Evolutionary conservation across 2,113 vertebrate species (phyloP).

Genomic region (Marmota flaviventris): DNA sequence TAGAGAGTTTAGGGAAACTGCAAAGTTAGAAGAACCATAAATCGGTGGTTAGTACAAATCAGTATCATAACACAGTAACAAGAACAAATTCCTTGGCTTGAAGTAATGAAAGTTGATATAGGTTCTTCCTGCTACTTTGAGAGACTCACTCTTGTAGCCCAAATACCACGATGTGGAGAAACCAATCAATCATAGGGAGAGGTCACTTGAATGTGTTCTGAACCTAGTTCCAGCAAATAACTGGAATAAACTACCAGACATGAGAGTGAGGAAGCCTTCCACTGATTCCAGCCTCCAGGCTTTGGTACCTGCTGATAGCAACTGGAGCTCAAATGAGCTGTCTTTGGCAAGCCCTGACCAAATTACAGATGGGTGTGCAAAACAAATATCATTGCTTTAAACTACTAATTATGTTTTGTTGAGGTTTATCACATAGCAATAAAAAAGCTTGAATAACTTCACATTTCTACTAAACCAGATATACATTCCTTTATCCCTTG

Average conservation of each 20-base stretch:
- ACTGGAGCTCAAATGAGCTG: background rate
- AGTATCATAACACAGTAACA: background rate
- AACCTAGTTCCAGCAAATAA: background rate
- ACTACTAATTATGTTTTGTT: background rate
- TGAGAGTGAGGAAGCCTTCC: background rate
- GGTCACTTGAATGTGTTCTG: background rate
- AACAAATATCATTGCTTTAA: slow-evolving; percentile 28
- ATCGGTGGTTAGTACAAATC: background rate
- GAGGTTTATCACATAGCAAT: background rate
- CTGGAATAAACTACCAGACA: background rate
- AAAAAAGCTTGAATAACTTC: background rate
- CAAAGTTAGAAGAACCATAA: background rate
- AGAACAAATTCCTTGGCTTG: background rate
- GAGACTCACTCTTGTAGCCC: background rate
- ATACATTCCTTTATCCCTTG: background rate
- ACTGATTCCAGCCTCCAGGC: background rate
- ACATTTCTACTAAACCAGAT: background rate
- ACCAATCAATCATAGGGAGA: background rate
- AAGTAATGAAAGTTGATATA: background rate
- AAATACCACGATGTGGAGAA: background rate
- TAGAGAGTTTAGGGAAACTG: background rate
- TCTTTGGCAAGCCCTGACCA: background rate
- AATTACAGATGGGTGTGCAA: background rate
- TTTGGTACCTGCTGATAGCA: background rate
- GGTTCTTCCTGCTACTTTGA: background rate